Evolutionary conservation across 2,113 vertebrate species (phyloP).

Genomic region (Muntiacus muntjak): DNA sequence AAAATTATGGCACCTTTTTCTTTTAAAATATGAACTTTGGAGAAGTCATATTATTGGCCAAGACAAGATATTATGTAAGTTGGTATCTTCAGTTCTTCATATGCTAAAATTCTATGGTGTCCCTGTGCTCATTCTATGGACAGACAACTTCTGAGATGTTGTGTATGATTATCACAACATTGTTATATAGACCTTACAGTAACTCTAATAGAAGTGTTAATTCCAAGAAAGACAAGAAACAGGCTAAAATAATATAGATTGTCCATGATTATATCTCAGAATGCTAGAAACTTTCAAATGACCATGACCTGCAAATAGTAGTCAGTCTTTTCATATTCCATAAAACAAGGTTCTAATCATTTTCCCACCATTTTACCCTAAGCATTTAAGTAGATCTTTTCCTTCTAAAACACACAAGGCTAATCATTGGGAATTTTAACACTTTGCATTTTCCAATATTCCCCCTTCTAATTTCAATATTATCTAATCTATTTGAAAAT

Average conservation of each 20-base stretch:
- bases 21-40: not conserved
- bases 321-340: not conserved
- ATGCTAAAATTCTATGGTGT: not conserved
- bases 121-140: not conserved
- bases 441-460: not conserved
- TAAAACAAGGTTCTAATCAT: not conserved
- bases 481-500: not conserved
- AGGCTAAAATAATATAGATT: not conserved
- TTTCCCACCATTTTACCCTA: not conserved
- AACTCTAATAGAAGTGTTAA: not conserved
- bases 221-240: not conserved
- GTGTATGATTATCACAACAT: not conserved
- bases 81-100: not conserved
- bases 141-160: not conserved
- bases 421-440: not conserved
- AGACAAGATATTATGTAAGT: not conserved
- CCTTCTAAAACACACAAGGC: not conserved
- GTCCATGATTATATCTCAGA: not conserved
- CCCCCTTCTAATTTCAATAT: not conserved
- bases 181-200: not conserved
- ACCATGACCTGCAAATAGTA: not conserved
- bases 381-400: not conserved
- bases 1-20: not conserved
- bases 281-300: not conserved
- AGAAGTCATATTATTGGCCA: not conserved